These are phyloP conservation scores for Drosophila eohydei DNA, from an alignment of 2,888 invertebrate genomes.

Conservation along the genomic window DNA sequence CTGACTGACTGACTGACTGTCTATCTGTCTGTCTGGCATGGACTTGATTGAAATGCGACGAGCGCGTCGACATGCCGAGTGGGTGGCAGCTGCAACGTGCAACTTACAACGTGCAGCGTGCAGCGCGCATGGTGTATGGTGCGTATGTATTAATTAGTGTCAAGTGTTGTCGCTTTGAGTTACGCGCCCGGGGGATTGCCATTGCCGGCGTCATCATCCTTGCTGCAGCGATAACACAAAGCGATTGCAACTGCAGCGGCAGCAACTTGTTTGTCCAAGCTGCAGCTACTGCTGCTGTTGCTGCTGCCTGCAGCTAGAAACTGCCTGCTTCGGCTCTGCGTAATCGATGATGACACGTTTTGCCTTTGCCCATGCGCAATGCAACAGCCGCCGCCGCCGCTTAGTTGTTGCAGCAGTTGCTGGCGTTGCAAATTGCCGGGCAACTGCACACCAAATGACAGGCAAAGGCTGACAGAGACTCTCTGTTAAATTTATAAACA, in stretches of 20 bases:
- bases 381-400: conserved; percentile 29
- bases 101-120: conserved; percentile 12
- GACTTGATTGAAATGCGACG: conserved; percentile 79
- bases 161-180: conserved; percentile 82
- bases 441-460: conserved; percentile 45
- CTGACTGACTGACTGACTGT: conserved; percentile 32
- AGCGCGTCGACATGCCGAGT: conserved; percentile 72
- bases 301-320: conserved; percentile 19
- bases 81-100: conserved; percentile 42
- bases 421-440: conserved; percentile 60
- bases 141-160: conserved; percentile 82
- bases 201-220: conserved; percentile 61
- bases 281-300: conserved; percentile 14
- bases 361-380: conserved; percentile 73
- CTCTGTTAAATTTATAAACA: conserved; percentile 58
- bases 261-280: conserved; percentile 65
- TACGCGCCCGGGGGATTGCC: conserved; percentile 78
- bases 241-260: conserved; percentile 64
- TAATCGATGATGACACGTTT: conserved; percentile 82
- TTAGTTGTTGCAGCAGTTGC: conserved; percentile 20
- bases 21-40: conserved; percentile 45
- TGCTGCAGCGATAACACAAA: conserved; percentile 68
- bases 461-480: conserved; percentile 38
- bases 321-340: conserved; percentile 41
- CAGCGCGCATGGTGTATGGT: conserved; percentile 37